Conservation (phyloP, 1,140 invertebrate genomes). For the Bombus ignitus region DNA sequence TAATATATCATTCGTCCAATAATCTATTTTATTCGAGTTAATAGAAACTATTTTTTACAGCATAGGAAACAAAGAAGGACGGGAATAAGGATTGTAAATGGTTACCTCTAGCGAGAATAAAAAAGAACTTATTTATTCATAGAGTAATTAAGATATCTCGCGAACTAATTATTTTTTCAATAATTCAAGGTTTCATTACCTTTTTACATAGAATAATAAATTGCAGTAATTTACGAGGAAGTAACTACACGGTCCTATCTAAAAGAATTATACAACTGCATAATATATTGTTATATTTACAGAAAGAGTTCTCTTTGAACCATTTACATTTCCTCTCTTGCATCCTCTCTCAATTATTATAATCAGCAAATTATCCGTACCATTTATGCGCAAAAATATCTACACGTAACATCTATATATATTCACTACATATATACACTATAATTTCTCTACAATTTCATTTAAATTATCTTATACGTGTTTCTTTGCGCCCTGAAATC, state of each 20-base stretch:
- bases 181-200: no score
- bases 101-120: no score
- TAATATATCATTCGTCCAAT: neutral
- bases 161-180: neutral
- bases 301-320: neutral
- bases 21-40: neutral
- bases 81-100: no score
- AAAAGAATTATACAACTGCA: neutral
- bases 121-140: no score
- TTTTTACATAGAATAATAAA: neutral
- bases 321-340: neutral
- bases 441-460: neutral
- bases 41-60: neutral
- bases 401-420: neutral
- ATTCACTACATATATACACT: neutral
- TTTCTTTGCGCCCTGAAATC: neutral
- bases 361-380: neutral
- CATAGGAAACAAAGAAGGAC: neutral
- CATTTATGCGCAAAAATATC: neutral
- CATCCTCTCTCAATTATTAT: neutral
- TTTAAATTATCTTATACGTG: neutral
- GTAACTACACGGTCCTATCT: neutral
- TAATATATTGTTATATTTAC: neutral
- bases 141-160: no score
- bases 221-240: neutral